phyloP scores from a whole-genome alignment of 2,113 vertebrate species.

The Brachyhypopomus occidentalis region DNA sequence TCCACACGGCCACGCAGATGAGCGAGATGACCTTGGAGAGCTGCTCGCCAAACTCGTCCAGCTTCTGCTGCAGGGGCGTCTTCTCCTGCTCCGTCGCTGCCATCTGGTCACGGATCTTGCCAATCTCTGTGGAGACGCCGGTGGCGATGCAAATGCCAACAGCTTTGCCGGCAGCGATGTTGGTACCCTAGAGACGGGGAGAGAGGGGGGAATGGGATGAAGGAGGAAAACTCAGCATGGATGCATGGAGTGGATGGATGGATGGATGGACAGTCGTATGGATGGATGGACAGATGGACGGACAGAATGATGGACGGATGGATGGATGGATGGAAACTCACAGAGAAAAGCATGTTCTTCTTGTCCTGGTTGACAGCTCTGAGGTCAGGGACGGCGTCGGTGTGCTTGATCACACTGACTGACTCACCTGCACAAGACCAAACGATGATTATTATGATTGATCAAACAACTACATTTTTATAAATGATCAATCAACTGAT shows the following conservation, averaged over 20 bases:
- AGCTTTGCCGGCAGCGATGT: conserved; percentile 89
- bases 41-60: conserved; percentile 95
- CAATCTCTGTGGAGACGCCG: conserved; percentile 87
- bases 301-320: neutral
- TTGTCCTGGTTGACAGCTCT: conserved; percentile 99
- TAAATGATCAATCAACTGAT: no score
- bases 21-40: conserved; percentile 94
- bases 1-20: conserved; percentile 93
- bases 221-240: neutral
- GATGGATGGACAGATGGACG: neutral
- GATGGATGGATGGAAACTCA: conserved; percentile 67
- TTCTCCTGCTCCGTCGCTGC: conserved; percentile 91
- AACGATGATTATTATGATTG: neutral
- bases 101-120: conserved; percentile 96
- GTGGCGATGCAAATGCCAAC: conserved; percentile 84
- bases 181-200: conserved; percentile 81
- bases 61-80: conserved; percentile 90
- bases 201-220: neutral
- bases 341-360: conserved; percentile 99
- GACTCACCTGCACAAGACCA: conserved; percentile 83
- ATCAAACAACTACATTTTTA: neutral
- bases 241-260: neutral
- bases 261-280: neutral
- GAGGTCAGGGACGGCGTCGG: conserved; percentile 84
- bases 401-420: conserved; percentile 95